Conservation (phyloP, 1,140 invertebrate genomes). For the Piezodorus guildinii region DNA sequence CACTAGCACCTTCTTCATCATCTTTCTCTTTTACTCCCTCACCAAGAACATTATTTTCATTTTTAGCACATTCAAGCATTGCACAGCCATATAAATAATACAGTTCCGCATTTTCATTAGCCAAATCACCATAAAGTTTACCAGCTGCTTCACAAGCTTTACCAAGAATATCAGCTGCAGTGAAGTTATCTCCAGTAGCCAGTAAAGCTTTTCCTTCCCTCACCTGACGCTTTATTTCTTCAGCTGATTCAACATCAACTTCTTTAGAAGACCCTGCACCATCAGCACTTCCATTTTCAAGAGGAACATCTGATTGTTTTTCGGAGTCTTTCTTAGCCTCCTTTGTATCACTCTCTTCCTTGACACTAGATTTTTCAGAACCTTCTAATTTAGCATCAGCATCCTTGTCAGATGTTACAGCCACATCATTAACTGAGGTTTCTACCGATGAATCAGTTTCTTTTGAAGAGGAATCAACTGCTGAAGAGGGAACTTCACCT, state of each 20-base stretch:
- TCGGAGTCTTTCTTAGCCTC: neutral
- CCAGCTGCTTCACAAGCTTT: conserved; percentile 60
- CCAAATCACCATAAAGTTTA: conserved; percentile 58
- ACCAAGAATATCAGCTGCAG: conserved; percentile 55
- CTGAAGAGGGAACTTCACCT: neutral
- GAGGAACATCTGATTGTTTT: neutral
- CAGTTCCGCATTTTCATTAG: conserved; percentile 67
- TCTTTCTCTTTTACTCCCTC: conserved; percentile 41
- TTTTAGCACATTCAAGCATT: conserved; percentile 63
- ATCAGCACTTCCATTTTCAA: conserved; percentile 8
- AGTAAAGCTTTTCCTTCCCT: conserved; percentile 46
- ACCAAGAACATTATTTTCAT: conserved; percentile 68
- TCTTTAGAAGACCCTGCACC: conserved; percentile 3
- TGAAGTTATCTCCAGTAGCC: conserved; percentile 63
- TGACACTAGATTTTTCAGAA: neutral
- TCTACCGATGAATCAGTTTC: neutral
- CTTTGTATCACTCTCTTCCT: neutral
- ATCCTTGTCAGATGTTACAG: neutral
- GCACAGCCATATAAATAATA: conserved; percentile 71
- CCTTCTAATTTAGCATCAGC: neutral
- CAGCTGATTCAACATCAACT: conserved; percentile 21
- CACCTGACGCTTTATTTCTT: conserved; percentile 41
- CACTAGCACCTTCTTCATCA: conserved; percentile 37
- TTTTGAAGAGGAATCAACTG: neutral
- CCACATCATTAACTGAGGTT: neutral